Base-by-base conservation (phyloP, 2,797 vertebrate genomes). In the Glyptemys insculpta region DNA sequence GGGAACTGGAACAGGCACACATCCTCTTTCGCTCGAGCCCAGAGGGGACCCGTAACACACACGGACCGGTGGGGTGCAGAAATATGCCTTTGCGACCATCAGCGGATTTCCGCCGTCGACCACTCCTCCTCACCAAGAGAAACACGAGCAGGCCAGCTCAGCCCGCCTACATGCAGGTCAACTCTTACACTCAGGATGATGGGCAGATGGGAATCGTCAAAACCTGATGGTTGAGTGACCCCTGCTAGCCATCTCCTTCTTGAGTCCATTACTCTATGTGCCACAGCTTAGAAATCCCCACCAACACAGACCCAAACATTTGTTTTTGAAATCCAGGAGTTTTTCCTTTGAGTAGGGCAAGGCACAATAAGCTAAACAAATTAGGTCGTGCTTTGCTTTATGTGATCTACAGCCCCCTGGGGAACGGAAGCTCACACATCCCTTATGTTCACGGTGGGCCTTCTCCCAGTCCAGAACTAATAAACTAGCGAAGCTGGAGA, bases 301-400 rank as follows among this genome's bases (percentile, higher is more conserved):
- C 79, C 74, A 79, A 62, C 57, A 65, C 47, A 88, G 49, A 47
- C 89, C 29, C 52, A 56, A 5, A 50, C 0, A 0, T 89, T 95
- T 83, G 25, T 91, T 95, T 34, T 88, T 88, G 89, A 95, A 96
- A 68, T 44, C 54, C 1, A 11, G 0, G 25, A 47, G 54, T 81
- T 95, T 53, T 87, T 82, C 92, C 96, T 92, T 85, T 1, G 92
- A 87, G 90, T 59, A n/a, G 41, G 84, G 47, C 12, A 21, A n/a
- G 93, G 15, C 81, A 53, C 12, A 72, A 47, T 88, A 41, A 91
- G 47, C 34, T 89, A 68, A 31, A 92, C 54, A 41, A 86, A 31
- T 96, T 81, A 68, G 86, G 89, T 95, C 83, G 86, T 3, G 59
- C 25, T 79, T 91, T 78, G 57, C 65, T 83, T 92, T 25, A 15